Evolutionary conservation across 2,113 vertebrate species (phyloP).

Genomic region (Cisticola juncidis): DNA sequence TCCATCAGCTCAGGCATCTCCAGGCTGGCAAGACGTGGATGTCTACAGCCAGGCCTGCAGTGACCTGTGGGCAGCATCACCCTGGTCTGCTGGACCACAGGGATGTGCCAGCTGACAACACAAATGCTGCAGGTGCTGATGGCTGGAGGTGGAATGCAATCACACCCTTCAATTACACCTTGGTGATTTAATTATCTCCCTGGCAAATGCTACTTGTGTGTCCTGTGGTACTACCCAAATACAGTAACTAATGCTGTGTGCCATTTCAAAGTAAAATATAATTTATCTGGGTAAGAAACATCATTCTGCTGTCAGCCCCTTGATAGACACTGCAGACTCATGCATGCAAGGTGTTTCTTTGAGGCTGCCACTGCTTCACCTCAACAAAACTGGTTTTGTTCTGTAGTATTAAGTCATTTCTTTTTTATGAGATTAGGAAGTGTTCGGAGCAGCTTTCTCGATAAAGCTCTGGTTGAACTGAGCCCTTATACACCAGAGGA

Average conservation of each 20-base stretch:
- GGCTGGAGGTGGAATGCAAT: slow-evolving; percentile 44
- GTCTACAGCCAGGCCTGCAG: neutral
- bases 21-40: neutral
- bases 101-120: neutral
- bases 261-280: slow-evolving; percentile 47
- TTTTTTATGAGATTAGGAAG: slow-evolving; percentile 49
- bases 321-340: neutral
- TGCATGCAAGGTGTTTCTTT: slow-evolving; percentile 12
- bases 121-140: slow-evolving; percentile 9
- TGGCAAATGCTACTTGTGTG: slow-evolving; percentile 26
- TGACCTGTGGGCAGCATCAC: neutral
- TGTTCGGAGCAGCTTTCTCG: slow-evolving; percentile 40
- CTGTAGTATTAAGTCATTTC: slow-evolving; percentile 59
- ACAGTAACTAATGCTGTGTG: slow-evolving; percentile 41
- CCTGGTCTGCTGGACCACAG: neutral
- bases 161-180: slow-evolving; percentile 69
- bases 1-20: neutral
- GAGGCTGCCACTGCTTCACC: slow-evolving; percentile 41
- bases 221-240: slow-evolving; percentile 34
- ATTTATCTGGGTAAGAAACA: slow-evolving; percentile 52
- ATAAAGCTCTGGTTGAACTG: slow-evolving; percentile 53
- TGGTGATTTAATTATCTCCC: slow-evolving; percentile 68
- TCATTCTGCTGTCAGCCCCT: slow-evolving; percentile 53
- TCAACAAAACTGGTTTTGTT: slow-evolving; percentile 62
- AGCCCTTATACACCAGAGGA: slow-evolving; percentile 48